These are phyloP conservation scores for Glaucomys volans DNA, from an alignment of 2,113 vertebrate genomes.

Conservation along the genomic window DNA sequence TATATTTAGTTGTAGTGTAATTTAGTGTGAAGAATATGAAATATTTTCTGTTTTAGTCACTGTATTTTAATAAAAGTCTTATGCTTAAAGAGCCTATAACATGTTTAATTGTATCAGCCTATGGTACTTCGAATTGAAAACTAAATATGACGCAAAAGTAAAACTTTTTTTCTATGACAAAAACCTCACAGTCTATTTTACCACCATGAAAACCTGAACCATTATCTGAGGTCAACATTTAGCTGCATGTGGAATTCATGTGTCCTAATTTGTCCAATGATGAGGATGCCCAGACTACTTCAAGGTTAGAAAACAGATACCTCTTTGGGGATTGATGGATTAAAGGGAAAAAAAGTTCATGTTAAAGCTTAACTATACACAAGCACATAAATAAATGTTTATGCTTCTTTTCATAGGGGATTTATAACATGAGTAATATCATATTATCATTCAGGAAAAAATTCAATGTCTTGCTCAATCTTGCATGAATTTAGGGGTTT, in stretches of 20 bases:
- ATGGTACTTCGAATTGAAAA: not conserved
- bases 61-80: conserved; percentile 41
- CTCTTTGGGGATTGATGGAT: not conserved
- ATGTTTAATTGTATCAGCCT: not conserved
- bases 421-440: not conserved
- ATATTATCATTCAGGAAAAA: not conserved
- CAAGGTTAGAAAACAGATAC: not conserved
- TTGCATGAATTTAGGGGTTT: not conserved
- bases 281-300: not conserved
- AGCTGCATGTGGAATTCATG: not conserved
- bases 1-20: not conserved
- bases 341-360: not conserved
- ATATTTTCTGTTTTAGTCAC: conserved; percentile 13
- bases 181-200: not conserved
- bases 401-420: not conserved
- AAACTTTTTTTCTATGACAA: not conserved
- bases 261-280: not conserved
- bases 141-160: not conserved
- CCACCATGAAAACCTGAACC: not conserved
- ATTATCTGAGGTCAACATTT: not conserved
- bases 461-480: not conserved
- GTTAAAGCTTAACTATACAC: not conserved
- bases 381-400: too few species aligned
- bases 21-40: not conserved
- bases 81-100: not conserved